Base-by-base conservation (phyloP, 2,113 vertebrate species). In the Hyla sarda region DNA sequence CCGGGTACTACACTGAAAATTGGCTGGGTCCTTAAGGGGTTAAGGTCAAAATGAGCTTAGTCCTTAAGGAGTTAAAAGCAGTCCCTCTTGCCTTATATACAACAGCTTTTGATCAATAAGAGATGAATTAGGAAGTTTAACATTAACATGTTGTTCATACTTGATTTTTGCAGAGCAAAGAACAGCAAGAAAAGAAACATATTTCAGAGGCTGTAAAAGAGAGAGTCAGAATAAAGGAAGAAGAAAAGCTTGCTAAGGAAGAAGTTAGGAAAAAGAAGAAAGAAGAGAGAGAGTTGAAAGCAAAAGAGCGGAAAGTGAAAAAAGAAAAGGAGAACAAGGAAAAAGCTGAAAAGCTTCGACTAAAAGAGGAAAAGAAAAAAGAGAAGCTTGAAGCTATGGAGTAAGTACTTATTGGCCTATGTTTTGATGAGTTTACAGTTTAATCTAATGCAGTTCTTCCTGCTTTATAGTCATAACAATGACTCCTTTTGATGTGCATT, bases 291-390 rank as follows among this genome's bases (percentile, higher is more conserved):
- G 97, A 99, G 87, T 85, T 96, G 87, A 97, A 96, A 14, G 97
- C 98, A 71, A 96, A 91, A 73, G 97, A 99, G 84, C 95, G 96
- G 87, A 91, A 92, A 0, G 94, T 95, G 84, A 93, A 91, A 78
- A 92, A 92, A 1, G 94, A 95, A 0, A 95, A 95, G 75, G 95
- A 95, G 0, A 94, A 96, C 19, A 93, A 92, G 84, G 94, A 96
- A 67, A 95, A 94, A 32, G 97, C 96, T 0, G 98, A 98, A 74
- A 97, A 95, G 88, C 89, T 96, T 88, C 89, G 96, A 75, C 95
- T 85, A 21, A 99, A 98, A 90, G 97, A 99, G 85, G 97, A 99
- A 87, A 94, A 95, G 65, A 95, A 96, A 48, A 97, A 96, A 90
- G 97, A 97, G 83, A 96, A 96, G 89, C 94, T 95, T 82, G 95